Evolutionary conservation across 2,797 vertebrate species (phyloP).

Genomic region (Tauraco hartlaubi): DNA sequence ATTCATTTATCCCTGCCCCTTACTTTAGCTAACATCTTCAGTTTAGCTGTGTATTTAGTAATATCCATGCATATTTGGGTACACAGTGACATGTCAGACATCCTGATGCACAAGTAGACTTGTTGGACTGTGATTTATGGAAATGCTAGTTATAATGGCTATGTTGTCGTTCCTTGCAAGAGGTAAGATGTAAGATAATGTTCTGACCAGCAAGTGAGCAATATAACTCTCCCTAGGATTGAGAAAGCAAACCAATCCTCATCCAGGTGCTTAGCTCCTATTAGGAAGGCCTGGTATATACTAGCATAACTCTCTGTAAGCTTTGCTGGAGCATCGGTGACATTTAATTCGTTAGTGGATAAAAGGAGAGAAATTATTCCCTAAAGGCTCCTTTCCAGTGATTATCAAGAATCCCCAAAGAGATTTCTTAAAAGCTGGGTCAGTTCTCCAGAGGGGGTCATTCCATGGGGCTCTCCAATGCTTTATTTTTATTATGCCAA

Average conservation of each 20-base stretch:
- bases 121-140: not conserved
- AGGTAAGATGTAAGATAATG: constrained; percentile 5
- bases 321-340: constrained; percentile 12
- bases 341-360: constrained; percentile 30
- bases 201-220: constrained; percentile 5
- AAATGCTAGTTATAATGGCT: not conserved
- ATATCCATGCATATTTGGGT: not conserved
- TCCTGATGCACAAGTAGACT: not conserved
- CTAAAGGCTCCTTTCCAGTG: constrained; percentile 16
- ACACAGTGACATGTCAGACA: not conserved
- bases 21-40: not conserved
- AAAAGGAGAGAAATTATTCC: constrained; percentile 49
- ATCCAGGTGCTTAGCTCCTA: not conserved
- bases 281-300: constrained; percentile 14
- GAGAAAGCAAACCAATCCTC: constrained; percentile 12
- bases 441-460: not conserved
- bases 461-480: not conserved
- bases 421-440: constrained; percentile 1
- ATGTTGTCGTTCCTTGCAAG: not conserved
- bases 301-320: not conserved
- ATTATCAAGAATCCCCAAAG: not conserved
- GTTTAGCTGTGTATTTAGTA: not conserved
- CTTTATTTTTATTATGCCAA: constrained; percentile 18
- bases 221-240: not conserved
- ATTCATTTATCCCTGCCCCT: not conserved